phyloP scores from a whole-genome alignment of 2,797 vertebrate species.

The Acanthurus lineatus region DNA sequence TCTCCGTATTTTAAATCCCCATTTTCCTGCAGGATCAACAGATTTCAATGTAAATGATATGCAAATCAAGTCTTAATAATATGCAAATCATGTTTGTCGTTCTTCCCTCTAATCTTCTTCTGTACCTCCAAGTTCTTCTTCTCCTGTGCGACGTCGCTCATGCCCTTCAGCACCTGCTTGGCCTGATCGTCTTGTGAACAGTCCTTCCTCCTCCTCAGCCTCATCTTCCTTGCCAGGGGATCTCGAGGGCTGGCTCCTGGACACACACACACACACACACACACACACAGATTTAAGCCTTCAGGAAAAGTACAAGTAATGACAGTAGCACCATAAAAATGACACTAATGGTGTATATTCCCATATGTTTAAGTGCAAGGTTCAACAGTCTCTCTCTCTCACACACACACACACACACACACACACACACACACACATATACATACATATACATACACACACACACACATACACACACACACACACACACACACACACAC shows the following conservation, averaged over 20 bases:
- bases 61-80: neutral
- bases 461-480: too few relatives aligned
- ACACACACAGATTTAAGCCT: slow-evolving; percentile 5
- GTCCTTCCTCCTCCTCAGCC: slow-evolving; percentile 93
- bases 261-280: neutral
- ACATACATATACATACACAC: too few relatives aligned
- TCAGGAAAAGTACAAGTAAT: neutral
- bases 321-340: neutral
- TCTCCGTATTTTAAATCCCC: slow-evolving; percentile 87
- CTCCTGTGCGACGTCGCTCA: slow-evolving; percentile 96
- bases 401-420: too few relatives aligned
- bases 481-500: neutral
- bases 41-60: slow-evolving; percentile 1
- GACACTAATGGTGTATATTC: neutral
- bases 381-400: too few relatives aligned
- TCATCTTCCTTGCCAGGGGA: slow-evolving; percentile 94
- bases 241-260: slow-evolving; percentile 91
- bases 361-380: neutral
- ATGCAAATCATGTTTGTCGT: neutral
- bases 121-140: slow-evolving; percentile 94
- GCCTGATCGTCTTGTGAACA: slow-evolving; percentile 95
- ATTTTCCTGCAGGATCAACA: slow-evolving; percentile 85
- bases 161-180: slow-evolving; percentile 98
- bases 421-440: too few relatives aligned
- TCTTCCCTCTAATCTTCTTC: too few relatives aligned